Evolutionary conservation across 2,888 invertebrate species (phyloP), one percentile per base, ranked within the genome.

Genomic region (Chironomus riparius): DNA sequence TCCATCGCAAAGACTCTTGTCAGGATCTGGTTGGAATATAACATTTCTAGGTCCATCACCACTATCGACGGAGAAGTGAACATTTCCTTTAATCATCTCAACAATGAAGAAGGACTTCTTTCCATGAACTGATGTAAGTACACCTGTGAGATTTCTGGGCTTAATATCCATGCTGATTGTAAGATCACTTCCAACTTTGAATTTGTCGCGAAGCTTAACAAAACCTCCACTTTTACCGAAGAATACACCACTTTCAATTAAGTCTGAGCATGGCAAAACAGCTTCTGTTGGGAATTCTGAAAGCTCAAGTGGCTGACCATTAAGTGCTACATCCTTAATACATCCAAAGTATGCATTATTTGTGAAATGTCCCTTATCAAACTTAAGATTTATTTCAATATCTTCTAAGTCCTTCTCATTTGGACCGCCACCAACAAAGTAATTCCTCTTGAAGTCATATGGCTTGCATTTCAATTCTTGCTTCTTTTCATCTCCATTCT

Each of bases 1-100:
- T 70, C 98, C 98, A 83, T 99, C 96, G 82, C 98, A 99, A 77
- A 97, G 88, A 79, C 90, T 89, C 77, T 88, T 87, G 71, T 88
- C 87, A 68, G 88, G 86, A 47, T 89, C 88, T 0, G 90, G 86
- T 73, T 87, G 87, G 82, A 90, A 94, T 22, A 87, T 88, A 2
- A 94, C 91, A 2, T 89, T 88, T 79, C 94, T 91, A 1, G 91
- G 89, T 7, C 95, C 95, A 80, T 89, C 91, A 0, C 93, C 92
- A 79, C 93, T 93, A 79, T 94, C 93, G 1, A 93, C 94, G 0
- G 91, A 90, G 79, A 95, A 91, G 77, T 90, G 89, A 22, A 98
- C 88, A 76, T 90, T 89, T 78, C 97, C 97, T 79, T 96, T 90
- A 2, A 93, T 86, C 86, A 98, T 86, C 83, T 98, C 96, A 72